Evolutionary conservation across 2,113 vertebrate genomes (phyloP), one percentile per base, ranked within the genome.

Genomic region (Carassius auratus): DNA sequence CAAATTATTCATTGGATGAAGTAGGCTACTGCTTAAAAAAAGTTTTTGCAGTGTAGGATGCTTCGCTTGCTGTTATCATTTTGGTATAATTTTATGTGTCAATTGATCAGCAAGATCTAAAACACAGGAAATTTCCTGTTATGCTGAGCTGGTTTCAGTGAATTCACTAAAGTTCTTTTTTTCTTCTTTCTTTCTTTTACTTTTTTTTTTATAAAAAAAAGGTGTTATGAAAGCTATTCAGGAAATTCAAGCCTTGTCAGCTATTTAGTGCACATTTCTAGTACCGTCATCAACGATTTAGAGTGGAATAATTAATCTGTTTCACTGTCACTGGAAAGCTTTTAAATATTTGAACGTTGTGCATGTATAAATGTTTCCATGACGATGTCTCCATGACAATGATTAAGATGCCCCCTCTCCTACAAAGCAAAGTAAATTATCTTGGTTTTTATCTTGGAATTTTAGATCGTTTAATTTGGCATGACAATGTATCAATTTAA

Each of bases 161-260:
- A 81, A 69, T 69, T 61, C 21, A n/a, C 21, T 36, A 38, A n/a
- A 21, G 57, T 14, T 14, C 0, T 19, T 17, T 38, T 71, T 5
- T 71, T 30, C 23, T 12, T 55, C 19, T 55, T 76, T 26, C 21
- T 36, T 14, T 0, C 10, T 17, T 38, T 36, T 71, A 2, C 38
- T 30, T 48, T 12, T 55, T 55, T 55, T 76, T 26, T 33, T 36
- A 3, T 52, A 38, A 10, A 48, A 10, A 48, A 5, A 55, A 45
- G 2, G 12, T n/a, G 26, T 17, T 42, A 62, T 62, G 36, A 50
- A 64, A 45, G 15, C 52, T 45, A 86, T 81, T 88, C 71, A 86
- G 73, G 36, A 78, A 82, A 85, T 86, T 38, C 8, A 64, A 45
- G 42, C 69, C 55, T 50, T 6, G 77, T 55, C 76, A 88, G 81